phyloP scores from a whole-genome alignment of 1,140 invertebrate species.

The Arion vulgaris region DNA sequence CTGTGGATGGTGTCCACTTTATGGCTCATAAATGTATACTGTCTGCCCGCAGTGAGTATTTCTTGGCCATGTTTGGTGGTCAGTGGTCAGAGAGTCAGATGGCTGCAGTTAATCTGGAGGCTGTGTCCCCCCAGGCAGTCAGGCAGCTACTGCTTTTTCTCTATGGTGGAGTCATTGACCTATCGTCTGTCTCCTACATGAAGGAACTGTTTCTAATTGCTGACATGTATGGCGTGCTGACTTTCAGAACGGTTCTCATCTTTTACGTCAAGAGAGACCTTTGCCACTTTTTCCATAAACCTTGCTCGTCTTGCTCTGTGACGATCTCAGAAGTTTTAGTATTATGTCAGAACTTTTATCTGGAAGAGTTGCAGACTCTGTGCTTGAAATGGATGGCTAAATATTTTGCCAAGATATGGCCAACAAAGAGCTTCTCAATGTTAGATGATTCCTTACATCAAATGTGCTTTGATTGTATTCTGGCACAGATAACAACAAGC shows the following conservation, averaged over 20 bases:
- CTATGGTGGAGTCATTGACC: slow-evolving; percentile 88
- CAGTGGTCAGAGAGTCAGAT: slow-evolving; percentile 85
- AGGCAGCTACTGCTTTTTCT: slow-evolving; percentile 93
- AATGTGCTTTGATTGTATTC: slow-evolving; percentile 81
- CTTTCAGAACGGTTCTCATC: slow-evolving; percentile 89
- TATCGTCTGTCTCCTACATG: slow-evolving; percentile 87
- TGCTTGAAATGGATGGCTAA: slow-evolving; percentile 88
- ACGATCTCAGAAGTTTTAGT: slow-evolving; percentile 88
- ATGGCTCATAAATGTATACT: slow-evolving; percentile 90
- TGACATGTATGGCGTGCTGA: slow-evolving; percentile 90
- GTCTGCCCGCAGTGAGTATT: slow-evolving; percentile 90
- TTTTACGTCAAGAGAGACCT: slow-evolving; percentile 90
- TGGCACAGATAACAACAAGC: slow-evolving; percentile 78
- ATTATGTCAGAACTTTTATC: slow-evolving; percentile 84
- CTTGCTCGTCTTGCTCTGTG: slow-evolving; percentile 83
- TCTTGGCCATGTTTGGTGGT: slow-evolving; percentile 89
- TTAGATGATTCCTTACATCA: slow-evolving; percentile 85
- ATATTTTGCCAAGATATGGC: slow-evolving; percentile 88
- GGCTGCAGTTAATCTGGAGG: slow-evolving; percentile 86
- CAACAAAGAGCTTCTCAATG: slow-evolving; percentile 86
- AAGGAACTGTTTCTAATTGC: slow-evolving; percentile 88
- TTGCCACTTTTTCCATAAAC: slow-evolving; percentile 91
- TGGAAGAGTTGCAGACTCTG: slow-evolving; percentile 89
- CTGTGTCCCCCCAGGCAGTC: slow-evolving; percentile 86
- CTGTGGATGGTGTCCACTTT: slow-evolving; percentile 84